Base-by-base conservation (phyloP, 2,888 invertebrate genomes). In the Eristalis intricaria region DNA sequence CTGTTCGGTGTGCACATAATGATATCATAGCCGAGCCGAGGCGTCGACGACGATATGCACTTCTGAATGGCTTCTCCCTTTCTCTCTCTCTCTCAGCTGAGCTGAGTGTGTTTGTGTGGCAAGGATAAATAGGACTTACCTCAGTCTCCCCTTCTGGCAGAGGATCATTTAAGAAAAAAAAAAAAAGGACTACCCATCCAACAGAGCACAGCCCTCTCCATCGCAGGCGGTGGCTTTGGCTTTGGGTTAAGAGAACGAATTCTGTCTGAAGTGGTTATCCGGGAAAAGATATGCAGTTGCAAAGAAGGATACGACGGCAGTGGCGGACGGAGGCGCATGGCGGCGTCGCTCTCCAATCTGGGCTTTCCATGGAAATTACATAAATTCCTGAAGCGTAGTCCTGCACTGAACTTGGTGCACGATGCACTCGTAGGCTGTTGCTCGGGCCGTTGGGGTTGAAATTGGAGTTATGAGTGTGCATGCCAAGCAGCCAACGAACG, bases 361-460 rank as follows among this genome's bases (percentile, higher is more conserved):
- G 38, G 78, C 70, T 86, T 82, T 82, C 78, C 69, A 86, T 86
- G 74, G 56, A 82, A 82, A 86, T 86, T 82, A 86, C 82, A 86
- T 82, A 82, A 82, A 77, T 82, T 86, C 32, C 56, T 43, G 40
- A 60, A 68, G 66, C 23, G 19, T 60, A 63, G 71, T 66, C 70
- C 66, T 84, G 60, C 26, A 13, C 13, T 8, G 26, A 7, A 29
- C 50, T 50, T 50, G 19, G 50, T 10, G 50, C 13, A 13, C 38
- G 50, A 19, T 50, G 19, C 50, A 50, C 50, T 50, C 19, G 50
- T 50, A 50, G 50, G 50, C 50, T 19, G 50, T 15, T 50, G 50
- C 19, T 19, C 19, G 19, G 19, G 11, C 11, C 0, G 8, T 35
- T 50, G 19, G 50, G 19, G 19, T 19, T 40, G 66, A 29, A 43